Evolutionary conservation across 2,113 vertebrate species (phyloP), one percentile per base, ranked within the genome.

Genomic region (Mustela nigripes): DNA sequence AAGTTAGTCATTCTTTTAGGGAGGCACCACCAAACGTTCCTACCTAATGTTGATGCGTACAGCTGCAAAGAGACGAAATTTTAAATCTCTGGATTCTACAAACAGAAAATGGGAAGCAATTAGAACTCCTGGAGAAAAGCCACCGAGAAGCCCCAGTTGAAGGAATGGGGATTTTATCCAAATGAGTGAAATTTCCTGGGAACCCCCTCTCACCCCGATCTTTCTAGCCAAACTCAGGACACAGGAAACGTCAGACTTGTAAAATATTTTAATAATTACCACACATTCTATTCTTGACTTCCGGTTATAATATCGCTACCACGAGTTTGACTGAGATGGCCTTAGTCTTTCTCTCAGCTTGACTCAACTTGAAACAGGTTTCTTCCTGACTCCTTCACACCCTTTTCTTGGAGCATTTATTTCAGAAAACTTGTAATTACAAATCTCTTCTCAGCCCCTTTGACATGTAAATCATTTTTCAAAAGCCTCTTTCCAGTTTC

Each of bases 61-160:
- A 87, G 48, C 14, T 60, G 5, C 21, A 89, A 85, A 91, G 76
- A 89, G n/a, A 85, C 83, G 71, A 88, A 28, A 91, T 45, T 65
- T 85, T 60, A 71, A 89, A 81, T 63, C 12, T 42, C 56, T 74
- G 69, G 65, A 28, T 71, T 92, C 65, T 24, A 69, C 60, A 88
- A 73, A 39, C 5, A 81, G 50, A 48, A 91, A 92, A 88, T 22
- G 28, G 69, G 33, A 76, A 73, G 33, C 53, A 63, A 73, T 1
- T 50, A 5, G 33, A 4, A 1, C 4, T 90, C 39, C 28, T 78
- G 1, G 45, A 92, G 22, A 8, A 45, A 83, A 92, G 28, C 9
- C 45, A 60, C 15, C 21, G 1, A 60, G 48, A 94, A 91, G 50
- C 10, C 45, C 45, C 45, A 56, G 62, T 39, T 39, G 15, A 85